These are phyloP conservation scores for Neelides sp. DNA, from an alignment of 1,140 invertebrate species.

Conservation along the genomic window DNA sequence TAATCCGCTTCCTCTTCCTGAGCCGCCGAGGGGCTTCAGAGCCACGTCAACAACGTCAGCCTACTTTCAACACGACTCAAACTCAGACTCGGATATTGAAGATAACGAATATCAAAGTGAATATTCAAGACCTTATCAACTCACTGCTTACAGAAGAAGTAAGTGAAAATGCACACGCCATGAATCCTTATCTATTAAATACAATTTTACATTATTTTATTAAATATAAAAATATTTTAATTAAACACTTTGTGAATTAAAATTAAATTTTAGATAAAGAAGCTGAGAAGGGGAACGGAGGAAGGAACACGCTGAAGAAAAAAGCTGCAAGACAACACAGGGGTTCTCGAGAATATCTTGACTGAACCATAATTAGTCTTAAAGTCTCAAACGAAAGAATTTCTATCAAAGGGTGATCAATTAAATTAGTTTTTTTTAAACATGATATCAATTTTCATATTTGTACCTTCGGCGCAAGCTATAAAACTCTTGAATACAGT, in stretches of 20 bases:
- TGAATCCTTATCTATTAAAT: too few species aligned
- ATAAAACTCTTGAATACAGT: too few species aligned
- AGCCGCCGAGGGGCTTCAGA: too few species aligned
- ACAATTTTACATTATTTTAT: too few species aligned
- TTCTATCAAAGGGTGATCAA: too few species aligned
- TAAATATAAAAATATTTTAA: conserved; percentile 1
- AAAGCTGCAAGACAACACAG: conserved; percentile 4
- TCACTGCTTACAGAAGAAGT: not conserved
- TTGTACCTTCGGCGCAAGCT: too few species aligned
- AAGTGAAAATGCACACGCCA: not conserved
- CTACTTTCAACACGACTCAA: conserved; percentile 7
- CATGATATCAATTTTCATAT: too few species aligned
- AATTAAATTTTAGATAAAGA: not conserved
- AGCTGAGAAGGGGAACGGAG: not conserved
- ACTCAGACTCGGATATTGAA: conserved; percentile 20
- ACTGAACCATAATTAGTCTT: too few species aligned
- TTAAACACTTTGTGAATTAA: not conserved
- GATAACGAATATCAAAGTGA: conserved; percentile 14
- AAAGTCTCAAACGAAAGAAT: too few species aligned
- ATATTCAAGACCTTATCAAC: conserved; percentile 18
- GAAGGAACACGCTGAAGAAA: conserved; percentile 9
- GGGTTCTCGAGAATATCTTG: conserved; percentile 9
- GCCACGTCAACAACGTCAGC: conserved; percentile 1
- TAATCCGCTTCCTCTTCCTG: too few species aligned
- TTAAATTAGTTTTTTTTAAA: too few species aligned